phyloP scores from a whole-genome alignment of 2,113 vertebrate genomes.

The Corapipo altera region DNA sequence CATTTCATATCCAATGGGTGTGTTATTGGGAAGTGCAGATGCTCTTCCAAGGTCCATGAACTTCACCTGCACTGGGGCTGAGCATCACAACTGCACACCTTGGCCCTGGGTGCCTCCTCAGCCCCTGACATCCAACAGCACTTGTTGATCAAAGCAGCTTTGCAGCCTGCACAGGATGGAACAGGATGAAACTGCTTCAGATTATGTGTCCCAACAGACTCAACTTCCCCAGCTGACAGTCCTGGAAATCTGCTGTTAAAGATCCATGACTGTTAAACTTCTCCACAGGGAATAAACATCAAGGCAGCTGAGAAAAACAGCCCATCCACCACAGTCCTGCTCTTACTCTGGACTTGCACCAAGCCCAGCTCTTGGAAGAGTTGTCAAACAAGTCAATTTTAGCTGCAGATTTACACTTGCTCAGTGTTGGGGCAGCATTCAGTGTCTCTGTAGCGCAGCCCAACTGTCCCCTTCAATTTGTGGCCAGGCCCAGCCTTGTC shows the following conservation, averaged over 20 bases:
- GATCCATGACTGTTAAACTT: neutral
- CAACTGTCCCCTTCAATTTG: slow-evolving; percentile 38
- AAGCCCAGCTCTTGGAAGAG: neutral
- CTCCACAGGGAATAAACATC: neutral
- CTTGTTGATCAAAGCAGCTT: neutral
- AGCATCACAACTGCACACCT: neutral
- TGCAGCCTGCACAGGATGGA: neutral
- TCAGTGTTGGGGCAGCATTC: neutral
- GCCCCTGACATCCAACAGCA: neutral
- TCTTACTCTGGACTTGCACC: neutral
- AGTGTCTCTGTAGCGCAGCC: neutral
- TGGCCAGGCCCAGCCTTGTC: neutral
- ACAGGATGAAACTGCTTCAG: neutral
- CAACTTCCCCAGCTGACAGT: neutral
- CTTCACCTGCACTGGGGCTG: neutral
- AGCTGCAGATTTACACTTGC: neutral
- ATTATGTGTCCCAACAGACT: neutral
- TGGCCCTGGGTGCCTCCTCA: neutral
- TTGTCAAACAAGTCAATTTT: neutral
- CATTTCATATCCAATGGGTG: rapidly evolving
- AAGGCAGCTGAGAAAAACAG: neutral
- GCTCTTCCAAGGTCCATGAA: neutral
- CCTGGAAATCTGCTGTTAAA: neutral
- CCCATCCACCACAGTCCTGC: neutral
- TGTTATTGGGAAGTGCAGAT: neutral